Evolutionary conservation across 2,113 vertebrate species (phyloP).

Genomic region (Pedetes capensis): DNA sequence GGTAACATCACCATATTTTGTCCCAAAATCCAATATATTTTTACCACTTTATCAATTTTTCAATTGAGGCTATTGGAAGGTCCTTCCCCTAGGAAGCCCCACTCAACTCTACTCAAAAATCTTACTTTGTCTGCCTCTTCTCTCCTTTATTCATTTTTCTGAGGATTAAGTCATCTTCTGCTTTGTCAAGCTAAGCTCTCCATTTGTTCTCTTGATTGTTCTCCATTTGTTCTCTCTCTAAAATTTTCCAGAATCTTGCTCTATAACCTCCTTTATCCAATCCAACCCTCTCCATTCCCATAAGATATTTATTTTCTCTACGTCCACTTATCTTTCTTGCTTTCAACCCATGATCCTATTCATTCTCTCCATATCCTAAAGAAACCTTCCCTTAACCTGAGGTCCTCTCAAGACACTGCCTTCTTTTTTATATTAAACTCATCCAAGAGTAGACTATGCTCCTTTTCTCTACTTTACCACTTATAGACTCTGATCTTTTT

Average conservation of each 20-base stretch:
- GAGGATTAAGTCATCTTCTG: neutral
- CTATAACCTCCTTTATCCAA: neutral
- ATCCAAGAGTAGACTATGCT: neutral
- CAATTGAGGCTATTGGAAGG: neutral
- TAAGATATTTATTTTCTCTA: neutral
- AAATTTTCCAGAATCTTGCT: neutral
- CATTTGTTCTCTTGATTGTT: neutral
- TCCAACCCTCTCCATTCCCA: neutral
- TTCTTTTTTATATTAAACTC: neutral
- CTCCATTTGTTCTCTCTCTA: too few species aligned
- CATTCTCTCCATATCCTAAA: neutral
- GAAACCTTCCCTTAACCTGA: neutral
- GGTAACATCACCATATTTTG: neutral
- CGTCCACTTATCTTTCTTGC: neutral
- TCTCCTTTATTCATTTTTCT: neutral
- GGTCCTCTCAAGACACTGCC: neutral
- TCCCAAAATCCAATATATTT: neutral
- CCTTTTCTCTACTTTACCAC: neutral
- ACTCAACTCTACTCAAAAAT: neutral
- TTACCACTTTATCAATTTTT: neutral
- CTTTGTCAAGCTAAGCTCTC: neutral
- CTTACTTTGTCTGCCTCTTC: neutral
- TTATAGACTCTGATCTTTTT: neutral
- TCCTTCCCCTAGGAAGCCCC: neutral
- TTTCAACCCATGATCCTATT: neutral